Percentiles rank a stretch among this genome's conserved stretches.
These are phyloP conservation scores for Hephaestus fuliginosus DNA, from an alignment of 2,797 vertebrate genomes.

Conservation along the genomic window DNA sequence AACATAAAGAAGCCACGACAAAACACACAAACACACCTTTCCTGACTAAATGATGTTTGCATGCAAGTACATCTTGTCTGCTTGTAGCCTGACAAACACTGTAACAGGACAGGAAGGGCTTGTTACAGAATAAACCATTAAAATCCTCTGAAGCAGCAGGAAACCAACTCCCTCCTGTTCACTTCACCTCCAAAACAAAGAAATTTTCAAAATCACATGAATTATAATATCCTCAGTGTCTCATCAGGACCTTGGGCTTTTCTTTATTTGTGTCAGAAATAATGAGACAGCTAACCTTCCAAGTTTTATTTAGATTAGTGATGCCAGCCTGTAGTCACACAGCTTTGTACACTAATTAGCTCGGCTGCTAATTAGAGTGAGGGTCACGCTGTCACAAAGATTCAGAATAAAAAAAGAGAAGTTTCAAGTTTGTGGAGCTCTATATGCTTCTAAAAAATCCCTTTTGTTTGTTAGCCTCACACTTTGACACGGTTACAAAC, in stretches of 20 bases:
- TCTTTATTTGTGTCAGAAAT: conserved; percentile 8
- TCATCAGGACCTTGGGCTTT: background rate
- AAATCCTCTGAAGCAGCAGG: background rate
- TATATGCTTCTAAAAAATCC: background rate
- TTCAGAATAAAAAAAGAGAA: background rate
- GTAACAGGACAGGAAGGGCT: no score
- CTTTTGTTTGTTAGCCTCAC: background rate
- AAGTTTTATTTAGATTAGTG: background rate
- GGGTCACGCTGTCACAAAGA: background rate
- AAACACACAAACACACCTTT: background rate
- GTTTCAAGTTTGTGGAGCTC: background rate
- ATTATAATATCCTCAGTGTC: background rate
- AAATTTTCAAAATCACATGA: background rate
- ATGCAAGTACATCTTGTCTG: background rate
- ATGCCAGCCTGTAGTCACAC: background rate
- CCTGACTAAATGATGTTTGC: background rate
- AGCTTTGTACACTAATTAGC: background rate
- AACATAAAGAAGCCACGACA: background rate
- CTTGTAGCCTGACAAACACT: background rate
- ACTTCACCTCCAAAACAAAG: background rate
- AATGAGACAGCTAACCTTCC: background rate
- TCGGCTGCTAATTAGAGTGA: background rate
- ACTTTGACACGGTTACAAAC: background rate
- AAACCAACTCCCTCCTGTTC: no score
- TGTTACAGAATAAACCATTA: background rate